Conservation (phyloP, 2,113 vertebrate genomes). For the Neotragus pygmaeus region DNA sequence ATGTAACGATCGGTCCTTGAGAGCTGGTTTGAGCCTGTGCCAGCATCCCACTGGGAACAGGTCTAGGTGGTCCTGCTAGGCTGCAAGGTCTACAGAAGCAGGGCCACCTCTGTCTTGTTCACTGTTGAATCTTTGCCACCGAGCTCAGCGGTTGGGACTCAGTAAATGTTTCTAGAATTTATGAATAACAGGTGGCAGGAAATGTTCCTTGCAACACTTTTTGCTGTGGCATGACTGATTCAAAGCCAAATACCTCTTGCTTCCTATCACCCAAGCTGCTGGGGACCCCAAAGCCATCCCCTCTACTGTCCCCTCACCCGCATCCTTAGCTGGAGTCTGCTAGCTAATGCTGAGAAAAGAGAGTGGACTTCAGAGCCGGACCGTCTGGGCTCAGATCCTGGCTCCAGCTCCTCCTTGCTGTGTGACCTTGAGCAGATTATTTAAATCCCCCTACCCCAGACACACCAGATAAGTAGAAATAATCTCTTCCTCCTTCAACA, state of each 20-base stretch:
- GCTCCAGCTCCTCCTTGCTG: background rate
- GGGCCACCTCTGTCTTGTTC: background rate
- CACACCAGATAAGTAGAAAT: background rate
- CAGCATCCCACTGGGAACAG: background rate
- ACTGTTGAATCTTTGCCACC: background rate
- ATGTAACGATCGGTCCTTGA: accelerated
- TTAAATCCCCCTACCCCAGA: background rate
- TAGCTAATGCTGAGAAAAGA: background rate
- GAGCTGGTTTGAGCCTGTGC: background rate
- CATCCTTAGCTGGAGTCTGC: background rate
- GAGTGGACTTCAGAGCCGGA: background rate
- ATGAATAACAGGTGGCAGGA: constrained; percentile 58
- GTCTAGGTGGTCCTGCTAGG: background rate
- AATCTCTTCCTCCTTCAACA: background rate
- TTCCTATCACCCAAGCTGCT: background rate
- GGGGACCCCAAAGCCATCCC: background rate
- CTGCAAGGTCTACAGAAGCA: background rate
- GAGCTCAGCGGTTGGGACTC: background rate
- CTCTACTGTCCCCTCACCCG: background rate
- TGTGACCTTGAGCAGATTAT: background rate
- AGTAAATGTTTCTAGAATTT: constrained; percentile 51
- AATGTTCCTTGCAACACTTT: background rate
- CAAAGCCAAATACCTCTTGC: background rate
- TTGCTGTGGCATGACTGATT: background rate
- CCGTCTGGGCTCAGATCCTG: background rate